Evolutionary conservation across 2,113 vertebrate species (phyloP), one percentile per base, ranked within the genome.

Genomic region (Archilochus colubris): DNA sequence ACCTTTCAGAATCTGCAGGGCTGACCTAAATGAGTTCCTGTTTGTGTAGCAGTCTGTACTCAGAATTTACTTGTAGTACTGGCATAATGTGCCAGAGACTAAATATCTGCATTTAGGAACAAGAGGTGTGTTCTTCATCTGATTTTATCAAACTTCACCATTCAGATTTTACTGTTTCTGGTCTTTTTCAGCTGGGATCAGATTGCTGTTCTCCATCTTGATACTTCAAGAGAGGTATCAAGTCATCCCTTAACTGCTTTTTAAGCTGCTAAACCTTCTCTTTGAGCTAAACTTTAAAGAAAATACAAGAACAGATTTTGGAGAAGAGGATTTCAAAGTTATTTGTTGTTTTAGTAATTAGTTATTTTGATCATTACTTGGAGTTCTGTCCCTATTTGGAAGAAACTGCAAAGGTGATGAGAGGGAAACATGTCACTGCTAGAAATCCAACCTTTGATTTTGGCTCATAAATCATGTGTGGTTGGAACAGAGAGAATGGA

Each of bases 381-480:
- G n/a, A 84, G 21, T 74, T 88, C 28, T 75, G 14, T 77, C 79
- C 17, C 48, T 31, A 53, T 82, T 72, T 23, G 44, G 50, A 70
- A 53, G 76, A 12, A 48, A 75, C 36, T 14, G 33, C 67, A 69
- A 89, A 48, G 48, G 66, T 14, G 27, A 50, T 27, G 66, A 86
- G 82, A 73, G 46, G 36, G 81, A 90, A 95, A 33, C 50, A 30
- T 6, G 43, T 20, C 1, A 33, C 51, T 78, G 43, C 16, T 87
- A 89, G 78, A 82, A 63, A 86, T 74, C 77, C 77, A 24, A 21
- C 81, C 59, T 82, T 63, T 46, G 95, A 74, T 92, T 97, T 91
- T 74, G 91, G 66, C 88, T 97, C 83, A 40, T 96, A 92, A 89
- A 93, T 95, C 79, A 61, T 22, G 17, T 73, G 12, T 40, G 55